phyloP scores from a whole-genome alignment of 2,113 vertebrate species.

The Cryptotis parvus region DNA sequence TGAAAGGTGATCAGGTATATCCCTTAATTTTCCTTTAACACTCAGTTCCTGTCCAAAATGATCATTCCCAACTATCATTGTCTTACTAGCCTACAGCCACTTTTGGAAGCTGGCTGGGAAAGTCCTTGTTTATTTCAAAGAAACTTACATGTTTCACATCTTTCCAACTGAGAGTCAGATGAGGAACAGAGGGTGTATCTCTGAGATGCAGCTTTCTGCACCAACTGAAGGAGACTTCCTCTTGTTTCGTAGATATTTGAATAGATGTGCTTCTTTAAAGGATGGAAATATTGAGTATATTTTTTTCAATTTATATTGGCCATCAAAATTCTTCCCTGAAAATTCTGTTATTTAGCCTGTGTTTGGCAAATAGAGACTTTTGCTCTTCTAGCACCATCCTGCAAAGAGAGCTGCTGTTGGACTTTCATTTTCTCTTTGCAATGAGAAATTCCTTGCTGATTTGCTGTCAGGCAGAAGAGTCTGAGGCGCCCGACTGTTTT shows the following conservation, averaged over 20 bases:
- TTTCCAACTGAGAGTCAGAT: not conserved
- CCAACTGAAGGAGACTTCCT: constrained; percentile 7
- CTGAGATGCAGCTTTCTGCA: not conserved
- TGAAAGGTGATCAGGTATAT: too few relatives aligned
- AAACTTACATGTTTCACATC: constrained; percentile 28
- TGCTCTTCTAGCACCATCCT: not conserved
- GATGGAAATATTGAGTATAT: constrained; percentile 16
- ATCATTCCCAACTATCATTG: too few relatives aligned
- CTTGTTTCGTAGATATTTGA: constrained; percentile 36
- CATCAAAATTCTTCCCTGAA: constrained; percentile 42
- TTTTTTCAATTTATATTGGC: constrained; percentile 54
- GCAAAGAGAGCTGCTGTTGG: not conserved
- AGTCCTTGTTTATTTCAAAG: constrained; percentile 8
- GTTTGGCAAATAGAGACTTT: constrained; percentile 26
- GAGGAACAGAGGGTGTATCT: not conserved
- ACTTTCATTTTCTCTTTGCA: constrained; percentile 15
- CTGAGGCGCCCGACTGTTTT: not conserved
- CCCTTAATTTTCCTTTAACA: too few relatives aligned
- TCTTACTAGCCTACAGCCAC: too few relatives aligned
- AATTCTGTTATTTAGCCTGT: constrained; percentile 7
- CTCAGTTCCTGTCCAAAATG: too few relatives aligned
- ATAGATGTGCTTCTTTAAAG: constrained; percentile 27
- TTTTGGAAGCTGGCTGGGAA: constrained; percentile 24
- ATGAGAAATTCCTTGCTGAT: not conserved
- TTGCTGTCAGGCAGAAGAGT: not conserved